Conservation (phyloP, 2,797 vertebrate genomes). For the Anas capensis region DNA sequence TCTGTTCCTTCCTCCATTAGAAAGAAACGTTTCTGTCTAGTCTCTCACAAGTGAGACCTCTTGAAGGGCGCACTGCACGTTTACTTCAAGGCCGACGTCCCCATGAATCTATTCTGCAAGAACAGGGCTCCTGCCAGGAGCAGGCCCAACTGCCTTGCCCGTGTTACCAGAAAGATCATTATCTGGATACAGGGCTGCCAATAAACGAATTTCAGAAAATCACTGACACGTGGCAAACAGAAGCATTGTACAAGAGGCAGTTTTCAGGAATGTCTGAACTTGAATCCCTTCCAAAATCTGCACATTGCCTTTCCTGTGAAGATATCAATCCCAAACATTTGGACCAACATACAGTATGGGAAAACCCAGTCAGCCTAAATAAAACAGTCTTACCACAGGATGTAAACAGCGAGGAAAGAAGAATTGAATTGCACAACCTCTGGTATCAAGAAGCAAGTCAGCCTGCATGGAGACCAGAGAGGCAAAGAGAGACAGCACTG, state of each 20-base stretch:
- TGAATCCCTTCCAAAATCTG: not conserved
- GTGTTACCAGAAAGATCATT: not conserved
- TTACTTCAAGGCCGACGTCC: conserved; percentile 38
- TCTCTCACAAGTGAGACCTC: conserved; percentile 72
- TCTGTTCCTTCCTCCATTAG: conserved; percentile 56
- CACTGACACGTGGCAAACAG: conserved; percentile 57
- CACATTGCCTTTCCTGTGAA: conserved; percentile 37
- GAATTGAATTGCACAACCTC: not conserved
- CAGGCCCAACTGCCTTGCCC: not conserved
- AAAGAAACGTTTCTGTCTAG: conserved; percentile 78
- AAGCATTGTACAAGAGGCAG: conserved; percentile 59
- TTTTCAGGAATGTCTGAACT: conserved; percentile 20
- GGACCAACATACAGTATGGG: conserved; percentile 11
- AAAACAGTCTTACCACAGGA: conserved; percentile 15
- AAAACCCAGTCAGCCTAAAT: conserved; percentile 18
- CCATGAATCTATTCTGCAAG: not conserved
- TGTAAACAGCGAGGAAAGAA: not conserved
- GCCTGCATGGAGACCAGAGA: not conserved
- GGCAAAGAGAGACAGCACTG: not conserved
- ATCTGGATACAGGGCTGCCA: not conserved
- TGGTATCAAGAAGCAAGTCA: not conserved
- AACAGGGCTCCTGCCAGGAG: not conserved
- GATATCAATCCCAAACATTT: conserved; percentile 16
- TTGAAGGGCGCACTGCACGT: conserved; percentile 69
- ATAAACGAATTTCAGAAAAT: conserved; percentile 61